Base-by-base conservation (phyloP, 2,888 invertebrate genomes). In the Spodoptera picta region DNA sequence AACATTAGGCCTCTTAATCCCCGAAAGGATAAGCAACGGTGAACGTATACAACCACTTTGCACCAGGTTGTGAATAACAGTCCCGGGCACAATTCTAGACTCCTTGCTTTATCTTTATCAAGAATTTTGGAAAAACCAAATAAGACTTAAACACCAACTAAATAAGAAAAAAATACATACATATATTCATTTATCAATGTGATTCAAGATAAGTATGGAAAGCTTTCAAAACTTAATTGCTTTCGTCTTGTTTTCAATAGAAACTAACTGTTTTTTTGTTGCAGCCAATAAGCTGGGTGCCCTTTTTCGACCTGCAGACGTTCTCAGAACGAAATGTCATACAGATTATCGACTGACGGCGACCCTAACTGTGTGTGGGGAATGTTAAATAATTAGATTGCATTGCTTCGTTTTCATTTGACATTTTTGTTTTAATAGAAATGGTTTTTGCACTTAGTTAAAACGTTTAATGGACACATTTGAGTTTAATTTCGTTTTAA, bases 241-340 rank as follows among this genome's bases (percentile, higher is more conserved):
- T 79, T 80, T 84, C 75, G 68, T 79, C 77, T 79, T 80, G 66
- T 78, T 82, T 84, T 79, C 77, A 81, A 66, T 82, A 80, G 77
- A 80, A 79, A 76, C 79, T 79, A 77, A 73, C 81, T 75, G 77
- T 81, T 82, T 86, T 86, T 86, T 82, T 83, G 70, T 50, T 79
- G 82, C 83, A 83, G 80, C 82, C 85, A 83, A 84, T 85, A 86
- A 86, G 84, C 78, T 75, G 59, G 59, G 60, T 72, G 87, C 82
- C 88, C 88, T 86, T 84, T 70, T 63, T 78, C 81, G 90, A 90
- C 90, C 90, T 90, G 89, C 80, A 90, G 90, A 90, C 90, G 89
- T 82, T 87, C 86, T 79, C 41, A 79, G 85, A 84, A 81, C 84
- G 75, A 82, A 90, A 89, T 90, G 90, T 90, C 90, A 88, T 85